phyloP scores from a whole-genome alignment of 2,113 vertebrate genomes.

The Axis porcinus region DNA sequence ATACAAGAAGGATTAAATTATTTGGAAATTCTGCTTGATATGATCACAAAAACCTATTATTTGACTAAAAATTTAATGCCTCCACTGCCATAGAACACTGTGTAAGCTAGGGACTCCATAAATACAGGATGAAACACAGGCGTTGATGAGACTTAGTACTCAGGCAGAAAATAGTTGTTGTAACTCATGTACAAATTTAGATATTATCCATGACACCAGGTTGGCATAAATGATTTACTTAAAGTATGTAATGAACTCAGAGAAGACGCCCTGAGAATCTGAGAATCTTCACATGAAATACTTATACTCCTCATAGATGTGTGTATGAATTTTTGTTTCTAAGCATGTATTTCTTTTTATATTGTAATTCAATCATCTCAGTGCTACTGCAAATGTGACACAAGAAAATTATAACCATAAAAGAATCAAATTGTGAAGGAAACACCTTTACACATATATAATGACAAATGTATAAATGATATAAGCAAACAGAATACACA shows the following conservation, averaged over 20 bases:
- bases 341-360: background rate
- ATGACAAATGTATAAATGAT: background rate
- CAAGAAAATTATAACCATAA: background rate
- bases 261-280: background rate
- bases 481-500: background rate
- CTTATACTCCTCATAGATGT: background rate
- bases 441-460: background rate
- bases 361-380: background rate
- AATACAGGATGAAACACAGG: background rate
- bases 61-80: background rate
- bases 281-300: background rate
- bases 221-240: conserved; percentile 39
- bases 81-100: background rate
- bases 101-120: background rate
- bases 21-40: background rate
- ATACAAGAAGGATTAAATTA: background rate
- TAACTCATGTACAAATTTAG: background rate
- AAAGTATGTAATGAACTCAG: background rate
- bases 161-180: background rate
- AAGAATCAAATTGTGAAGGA: background rate
- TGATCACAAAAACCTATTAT: background rate
- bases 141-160: background rate
- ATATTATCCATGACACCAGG: background rate
- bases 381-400: background rate
- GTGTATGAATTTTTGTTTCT: background rate